Conservation (phyloP, 2,888 invertebrate species). For the Drosophila aldrichi region DNA sequence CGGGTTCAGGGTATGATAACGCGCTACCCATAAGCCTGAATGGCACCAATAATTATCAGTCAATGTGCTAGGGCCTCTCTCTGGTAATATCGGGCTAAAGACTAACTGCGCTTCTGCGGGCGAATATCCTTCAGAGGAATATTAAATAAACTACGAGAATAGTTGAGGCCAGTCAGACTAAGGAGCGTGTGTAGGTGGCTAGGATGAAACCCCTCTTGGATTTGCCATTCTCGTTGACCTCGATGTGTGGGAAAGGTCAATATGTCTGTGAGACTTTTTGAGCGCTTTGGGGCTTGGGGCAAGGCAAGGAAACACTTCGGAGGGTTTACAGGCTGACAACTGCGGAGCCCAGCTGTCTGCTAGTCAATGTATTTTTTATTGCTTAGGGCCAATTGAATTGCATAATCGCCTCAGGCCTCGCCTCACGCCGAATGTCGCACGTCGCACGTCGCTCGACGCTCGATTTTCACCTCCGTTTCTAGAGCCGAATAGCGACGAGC, state of each 20-base stretch:
- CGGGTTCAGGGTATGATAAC: slow-evolving; percentile 41
- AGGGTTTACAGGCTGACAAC: slow-evolving; percentile 19
- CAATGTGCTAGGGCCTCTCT: no score
- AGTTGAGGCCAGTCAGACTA: not conserved
- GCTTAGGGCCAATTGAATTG: slow-evolving; percentile 35
- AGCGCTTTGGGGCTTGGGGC: slow-evolving; percentile 17
- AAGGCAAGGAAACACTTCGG: slow-evolving; percentile 13
- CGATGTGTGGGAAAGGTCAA: slow-evolving; percentile 53
- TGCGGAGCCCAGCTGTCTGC: slow-evolving; percentile 29
- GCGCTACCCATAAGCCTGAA: not conserved
- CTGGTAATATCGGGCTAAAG: not conserved
- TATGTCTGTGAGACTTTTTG: slow-evolving; percentile 23
- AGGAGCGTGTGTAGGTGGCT: not conserved
- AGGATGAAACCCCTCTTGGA: not conserved
- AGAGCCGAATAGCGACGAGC: slow-evolving; percentile 20
- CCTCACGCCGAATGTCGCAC: not conserved
- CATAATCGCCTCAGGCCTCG: slow-evolving; percentile 33
- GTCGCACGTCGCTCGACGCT: not conserved
- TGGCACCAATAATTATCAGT: not conserved
- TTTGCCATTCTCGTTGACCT: slow-evolving; percentile 33
- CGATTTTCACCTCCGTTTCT: slow-evolving; percentile 11
- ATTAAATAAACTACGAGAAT: not conserved
- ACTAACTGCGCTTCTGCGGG: not conserved
- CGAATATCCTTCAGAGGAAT: not conserved
- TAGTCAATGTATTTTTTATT: slow-evolving; percentile 4